Evolutionary conservation across 2,888 invertebrate genomes (phyloP), one percentile per base, ranked within the genome.

Genomic region (Heteropelma amictum): DNA sequence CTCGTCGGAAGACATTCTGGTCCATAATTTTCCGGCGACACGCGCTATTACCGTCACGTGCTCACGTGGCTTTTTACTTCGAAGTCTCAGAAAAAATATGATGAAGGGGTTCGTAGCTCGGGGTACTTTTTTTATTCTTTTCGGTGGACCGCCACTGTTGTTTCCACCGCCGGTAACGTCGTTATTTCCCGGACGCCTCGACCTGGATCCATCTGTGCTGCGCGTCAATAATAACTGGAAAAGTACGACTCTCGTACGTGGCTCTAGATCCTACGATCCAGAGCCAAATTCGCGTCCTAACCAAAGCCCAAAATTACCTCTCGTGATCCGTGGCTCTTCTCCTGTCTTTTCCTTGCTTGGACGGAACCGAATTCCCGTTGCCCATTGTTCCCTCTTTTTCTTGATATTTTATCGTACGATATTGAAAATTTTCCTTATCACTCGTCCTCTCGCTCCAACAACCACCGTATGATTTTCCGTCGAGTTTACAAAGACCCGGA

Each of bases 71-170:
- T 84, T 81, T 35, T 83, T 84, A 6, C 79, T 81, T 2, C 84
- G 81, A 42, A 88, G 68, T 28, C 83, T 77, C 47, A 88, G 72
- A 26, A 82, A 88, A 65, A 88, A 89, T 2, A 87, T 81, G 19
- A 88, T 78, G 51, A 87, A 89, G 0, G 88, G 88, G 77, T 89
- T 88, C 4, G 87, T 85, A 0, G 83, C 73, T 1, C 82, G 77
- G 7, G 61, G 63, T 10, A 61, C 56, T 33, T 71, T 68, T 14
- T 35, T 67, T 6, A 14, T 19, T 12, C 47, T 5, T 30, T 19
- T 72, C 10, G 63, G 19, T n/a, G n/a, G n/a, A n/a, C n/a, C n/a
- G 21, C 67, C 61, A 21, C 8, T 35, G 0, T 49, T 12, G 14
- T 30, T 47, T 23, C 12, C 65, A 21, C 35, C 51, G 4, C 54